Evolutionary conservation across 2,113 vertebrate genomes (phyloP).

Genomic region (Thomomys bottae): DNA sequence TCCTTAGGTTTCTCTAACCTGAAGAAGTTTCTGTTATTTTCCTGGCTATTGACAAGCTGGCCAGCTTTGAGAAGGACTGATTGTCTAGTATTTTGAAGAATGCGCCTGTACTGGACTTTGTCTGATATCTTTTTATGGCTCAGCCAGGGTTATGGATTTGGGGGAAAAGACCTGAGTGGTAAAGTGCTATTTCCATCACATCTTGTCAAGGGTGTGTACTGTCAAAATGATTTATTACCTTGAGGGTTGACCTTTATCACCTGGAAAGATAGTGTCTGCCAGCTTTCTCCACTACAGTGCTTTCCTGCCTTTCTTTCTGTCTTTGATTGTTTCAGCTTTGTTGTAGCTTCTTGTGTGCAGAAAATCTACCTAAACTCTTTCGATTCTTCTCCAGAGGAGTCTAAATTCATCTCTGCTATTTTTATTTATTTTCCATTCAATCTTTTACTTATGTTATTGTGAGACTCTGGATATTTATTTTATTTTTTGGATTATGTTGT

Average conservation of each 20-base stretch:
- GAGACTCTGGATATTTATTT: neutral
- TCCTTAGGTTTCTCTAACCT: neutral
- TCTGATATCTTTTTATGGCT: conserved; percentile 3
- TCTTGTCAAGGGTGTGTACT: neutral
- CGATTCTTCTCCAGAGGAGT: neutral
- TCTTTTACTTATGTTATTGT: neutral
- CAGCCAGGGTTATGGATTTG: neutral
- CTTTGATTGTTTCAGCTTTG: neutral
- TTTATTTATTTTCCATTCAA: neutral
- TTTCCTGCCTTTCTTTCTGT: neutral
- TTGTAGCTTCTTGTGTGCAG: neutral
- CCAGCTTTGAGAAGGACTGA: neutral
- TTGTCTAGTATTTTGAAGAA: neutral
- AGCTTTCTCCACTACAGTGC: neutral
- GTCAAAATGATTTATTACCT: conserved; percentile 13
- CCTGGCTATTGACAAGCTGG: neutral
- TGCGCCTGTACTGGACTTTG: neutral
- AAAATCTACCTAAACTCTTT: neutral
- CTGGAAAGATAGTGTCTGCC: neutral
- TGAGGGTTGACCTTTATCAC: neutral
- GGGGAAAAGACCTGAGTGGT: neutral
- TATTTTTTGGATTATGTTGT: neutral
- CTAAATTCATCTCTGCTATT: neutral
- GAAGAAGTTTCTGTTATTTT: neutral
- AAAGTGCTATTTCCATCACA: neutral